These are phyloP conservation scores for Enteromius paludinosus DNA, from an alignment of 2,797 vertebrate species.

Conservation along the genomic window DNA sequence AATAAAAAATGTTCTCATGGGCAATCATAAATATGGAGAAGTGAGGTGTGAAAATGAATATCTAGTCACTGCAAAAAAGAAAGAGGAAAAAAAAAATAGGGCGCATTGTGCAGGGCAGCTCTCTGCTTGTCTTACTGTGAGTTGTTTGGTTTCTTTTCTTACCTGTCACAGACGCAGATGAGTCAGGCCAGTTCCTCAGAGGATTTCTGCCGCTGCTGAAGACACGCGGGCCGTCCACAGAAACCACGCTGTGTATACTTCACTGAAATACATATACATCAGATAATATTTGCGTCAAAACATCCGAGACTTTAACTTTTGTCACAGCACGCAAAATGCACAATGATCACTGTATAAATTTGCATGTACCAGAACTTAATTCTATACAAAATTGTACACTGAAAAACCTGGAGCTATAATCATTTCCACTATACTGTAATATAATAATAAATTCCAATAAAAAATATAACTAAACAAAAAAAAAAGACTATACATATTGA, in stretches of 20 bases:
- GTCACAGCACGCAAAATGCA: constrained; percentile 20
- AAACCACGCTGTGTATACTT: constrained; percentile 56
- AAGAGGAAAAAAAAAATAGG: constrained; percentile 46
- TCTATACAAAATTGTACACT: neutral
- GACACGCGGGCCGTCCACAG: constrained; percentile 43
- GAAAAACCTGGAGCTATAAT: neutral
- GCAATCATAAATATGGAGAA: constrained; percentile 79
- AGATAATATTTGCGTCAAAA: constrained; percentile 48
- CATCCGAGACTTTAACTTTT: constrained; percentile 22
- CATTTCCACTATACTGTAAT: neutral
- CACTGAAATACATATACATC: constrained; percentile 62
- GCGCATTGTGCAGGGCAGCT: constrained; percentile 51
- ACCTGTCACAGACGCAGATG: constrained; percentile 56
- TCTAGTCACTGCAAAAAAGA: constrained; percentile 61
- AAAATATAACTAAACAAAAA: constrained; percentile 12
- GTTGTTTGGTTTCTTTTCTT: constrained; percentile 59
- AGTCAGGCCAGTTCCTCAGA: constrained; percentile 38
- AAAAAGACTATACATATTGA: constrained; percentile 34
- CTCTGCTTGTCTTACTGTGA: constrained; percentile 48
- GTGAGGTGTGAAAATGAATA: constrained; percentile 73
- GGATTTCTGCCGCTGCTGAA: constrained; percentile 39
- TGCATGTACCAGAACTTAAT: neutral
- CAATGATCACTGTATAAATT: constrained; percentile 2
- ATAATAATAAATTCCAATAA: neutral
- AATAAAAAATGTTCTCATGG: constrained; percentile 76